Base-by-base conservation (phyloP, 92 coral and sea anemone genomes). In the Blastomussa wellsi region DNA sequence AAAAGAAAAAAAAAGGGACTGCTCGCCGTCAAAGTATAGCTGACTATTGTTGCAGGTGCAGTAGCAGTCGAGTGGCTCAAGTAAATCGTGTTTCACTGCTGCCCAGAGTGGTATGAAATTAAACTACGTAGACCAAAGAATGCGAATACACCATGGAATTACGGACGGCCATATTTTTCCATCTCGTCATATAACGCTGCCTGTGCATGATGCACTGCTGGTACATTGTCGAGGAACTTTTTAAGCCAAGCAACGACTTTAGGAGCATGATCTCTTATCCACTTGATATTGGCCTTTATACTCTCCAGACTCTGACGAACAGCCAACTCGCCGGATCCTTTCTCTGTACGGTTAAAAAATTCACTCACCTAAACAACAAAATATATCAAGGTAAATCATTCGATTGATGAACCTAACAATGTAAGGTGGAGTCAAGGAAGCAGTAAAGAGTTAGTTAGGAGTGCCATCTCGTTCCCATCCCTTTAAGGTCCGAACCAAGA, bases 261-360 rank as follows among this genome's bases (percentile, higher is more conserved):
- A 4, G 39, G 29, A 1, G 33, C 49, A 76, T 90, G 77, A 14
- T 78, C 49, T 0, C 75, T 52, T 29, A 93, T 51, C 98, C 98
- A 95, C 20, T 83, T 86, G 26, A 91, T 81, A 79, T 95, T 95
- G 29, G 97, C 90, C 12, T 20, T 29, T 24, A 95, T 91, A 73
- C 97, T 89, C 44, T 95, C 98, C 15, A 88, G 69, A 60, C 91
- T 88, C 78, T 92, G 95, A 3, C 85, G 65, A 0, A 88, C 80
- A 4, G 98, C 96, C 52, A 88, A 87, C 51, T 86, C 47, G 12
- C 92, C 98, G 0, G 97, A 93, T 22, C 93, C 98, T 11, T 36
- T 29, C 0, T 79, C 69, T 29, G 39, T 82, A 0, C 33, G 35
- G 29, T 77, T 41, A 77, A 95, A 95, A 72, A 91, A 93, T 0